phyloP scores from a whole-genome alignment of 2,797 vertebrate genomes.

The Lerista edwardsae region DNA sequence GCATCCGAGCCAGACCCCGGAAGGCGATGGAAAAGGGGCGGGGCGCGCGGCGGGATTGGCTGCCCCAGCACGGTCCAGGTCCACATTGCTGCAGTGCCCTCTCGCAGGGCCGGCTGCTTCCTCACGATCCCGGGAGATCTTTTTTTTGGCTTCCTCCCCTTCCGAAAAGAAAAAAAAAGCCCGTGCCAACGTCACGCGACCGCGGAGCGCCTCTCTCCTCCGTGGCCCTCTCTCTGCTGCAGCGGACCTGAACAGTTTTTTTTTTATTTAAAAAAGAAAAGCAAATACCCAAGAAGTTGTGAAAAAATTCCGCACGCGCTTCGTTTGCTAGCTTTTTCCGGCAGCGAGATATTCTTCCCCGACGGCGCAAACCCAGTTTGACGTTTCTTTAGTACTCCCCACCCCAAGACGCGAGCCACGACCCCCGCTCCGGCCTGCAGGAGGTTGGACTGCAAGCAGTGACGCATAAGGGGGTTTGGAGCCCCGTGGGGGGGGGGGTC shows the following conservation, averaged over 20 bases:
- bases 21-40: background rate
- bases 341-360: background rate
- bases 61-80: background rate
- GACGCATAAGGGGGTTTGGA: too few species aligned
- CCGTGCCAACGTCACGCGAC: too few species aligned
- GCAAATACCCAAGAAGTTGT: too few species aligned
- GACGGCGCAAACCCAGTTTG: background rate
- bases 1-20: background rate
- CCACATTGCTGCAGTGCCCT: background rate
- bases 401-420: background rate
- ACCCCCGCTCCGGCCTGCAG: background rate
- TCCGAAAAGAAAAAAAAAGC: background rate
- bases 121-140: background rate
- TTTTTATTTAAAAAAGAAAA: background rate
- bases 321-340: constrained; percentile 24
- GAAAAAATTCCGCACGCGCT: background rate
- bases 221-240: background rate
- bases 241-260: background rate
- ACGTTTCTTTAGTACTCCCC: background rate
- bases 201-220: background rate
- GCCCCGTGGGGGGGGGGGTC: too few species aligned
- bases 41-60: rapidly evolving
- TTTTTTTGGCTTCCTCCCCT: background rate
- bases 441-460: background rate
- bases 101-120: background rate